These are phyloP conservation scores for Trissoscelio sp. DNA, from an alignment of 2,888 invertebrate species.

Conservation along the genomic window DNA sequence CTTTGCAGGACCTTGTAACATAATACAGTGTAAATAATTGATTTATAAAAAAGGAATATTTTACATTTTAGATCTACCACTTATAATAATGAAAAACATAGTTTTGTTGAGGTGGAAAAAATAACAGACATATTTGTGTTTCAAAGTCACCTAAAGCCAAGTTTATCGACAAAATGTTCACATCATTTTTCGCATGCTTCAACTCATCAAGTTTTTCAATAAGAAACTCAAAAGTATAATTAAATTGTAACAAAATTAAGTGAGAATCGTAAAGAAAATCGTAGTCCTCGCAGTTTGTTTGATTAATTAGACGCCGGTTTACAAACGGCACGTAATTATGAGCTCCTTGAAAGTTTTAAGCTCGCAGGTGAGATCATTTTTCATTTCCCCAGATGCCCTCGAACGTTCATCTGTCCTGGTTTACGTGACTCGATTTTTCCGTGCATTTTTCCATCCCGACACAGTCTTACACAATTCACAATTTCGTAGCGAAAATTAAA, in stretches of 20 bases:
- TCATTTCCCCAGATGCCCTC: slow-evolving; percentile 32
- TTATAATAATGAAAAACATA: too few species aligned
- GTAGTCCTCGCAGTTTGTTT: slow-evolving; percentile 41
- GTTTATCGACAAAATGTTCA: slow-evolving; percentile 6
- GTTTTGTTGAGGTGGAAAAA: too few species aligned
- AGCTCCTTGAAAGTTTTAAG: slow-evolving; percentile 51
- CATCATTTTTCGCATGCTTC: slow-evolving; percentile 1
- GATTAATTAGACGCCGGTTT: slow-evolving; percentile 62
- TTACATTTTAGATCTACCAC: too few species aligned
- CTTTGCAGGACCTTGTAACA: too few species aligned
- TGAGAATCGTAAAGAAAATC: slow-evolving; percentile 42
- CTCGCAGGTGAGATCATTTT: slow-evolving; percentile 41
- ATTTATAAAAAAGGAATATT: too few species aligned
- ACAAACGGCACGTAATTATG: slow-evolving; percentile 57
- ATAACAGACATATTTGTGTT: too few species aligned
- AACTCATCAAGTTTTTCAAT: slow-evolving; percentile 33
- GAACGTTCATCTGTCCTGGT: slow-evolving; percentile 27
- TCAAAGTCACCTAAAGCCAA: too few species aligned
- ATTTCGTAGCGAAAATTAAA: slow-evolving; percentile 2
- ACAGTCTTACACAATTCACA: slow-evolving; percentile 3
- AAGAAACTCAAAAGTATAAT: background rate
- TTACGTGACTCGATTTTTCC: slow-evolving; percentile 23
- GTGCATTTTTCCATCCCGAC: slow-evolving; percentile 3
- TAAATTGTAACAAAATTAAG: slow-evolving; percentile 36
- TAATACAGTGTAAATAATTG: too few species aligned